These are phyloP conservation scores for Antennarius striatus DNA, from an alignment of 2,113 vertebrate species.

Conservation along the genomic window DNA sequence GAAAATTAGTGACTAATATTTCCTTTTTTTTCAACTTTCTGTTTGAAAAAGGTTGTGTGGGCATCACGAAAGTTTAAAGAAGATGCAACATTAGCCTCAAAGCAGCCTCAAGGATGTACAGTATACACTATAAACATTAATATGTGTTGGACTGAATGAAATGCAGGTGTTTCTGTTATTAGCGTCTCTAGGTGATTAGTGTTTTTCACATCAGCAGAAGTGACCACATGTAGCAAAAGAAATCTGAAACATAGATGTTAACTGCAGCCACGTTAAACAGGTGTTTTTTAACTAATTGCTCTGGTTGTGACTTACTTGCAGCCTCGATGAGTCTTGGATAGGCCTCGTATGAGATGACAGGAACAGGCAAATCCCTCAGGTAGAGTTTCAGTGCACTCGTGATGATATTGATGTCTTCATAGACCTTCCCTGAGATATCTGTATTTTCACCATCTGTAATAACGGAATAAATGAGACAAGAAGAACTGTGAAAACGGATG, in stretches of 20 bases:
- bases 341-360: conserved; percentile 95
- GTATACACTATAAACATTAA: too few species aligned
- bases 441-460: conserved; percentile 95
- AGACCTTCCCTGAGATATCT: conserved; percentile 96
- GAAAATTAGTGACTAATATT: too few species aligned
- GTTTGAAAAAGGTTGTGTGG: neutral
- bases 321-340: conserved; percentile 98
- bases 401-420: conserved; percentile 99
- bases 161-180: neutral
- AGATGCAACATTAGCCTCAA: neutral
- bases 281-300: conserved; percentile 12
- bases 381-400: conserved; percentile 98
- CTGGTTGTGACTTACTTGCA: conserved; percentile 86
- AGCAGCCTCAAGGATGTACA: neutral
- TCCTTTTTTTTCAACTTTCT: too few species aligned
- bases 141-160: too few species aligned
- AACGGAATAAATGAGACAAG: conserved; percentile 26
- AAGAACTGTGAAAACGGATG: conserved; percentile 12
- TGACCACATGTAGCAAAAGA: neutral
- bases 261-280: neutral
- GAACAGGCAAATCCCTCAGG: conserved; percentile 99
- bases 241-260: neutral
- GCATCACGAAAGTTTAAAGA: neutral
- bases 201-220: neutral
- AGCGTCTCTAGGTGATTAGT: too few species aligned